These are phyloP conservation scores for Rousettus madagascariensis DNA, from an alignment of 2,797 vertebrate genomes.

Conservation along the genomic window DNA sequence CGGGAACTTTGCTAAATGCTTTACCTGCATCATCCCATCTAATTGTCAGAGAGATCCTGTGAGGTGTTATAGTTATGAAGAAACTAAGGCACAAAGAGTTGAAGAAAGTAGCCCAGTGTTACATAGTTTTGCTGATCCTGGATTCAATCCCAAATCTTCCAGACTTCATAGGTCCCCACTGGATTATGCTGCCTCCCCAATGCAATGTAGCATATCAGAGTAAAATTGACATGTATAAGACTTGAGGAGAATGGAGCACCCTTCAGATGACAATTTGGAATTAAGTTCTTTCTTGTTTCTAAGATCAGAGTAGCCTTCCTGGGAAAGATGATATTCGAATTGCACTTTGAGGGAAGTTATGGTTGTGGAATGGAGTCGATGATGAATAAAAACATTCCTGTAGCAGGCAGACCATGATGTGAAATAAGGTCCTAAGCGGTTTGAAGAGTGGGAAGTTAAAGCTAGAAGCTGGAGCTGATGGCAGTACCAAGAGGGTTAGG, in stretches of 20 bases:
- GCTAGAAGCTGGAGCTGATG: not conserved
- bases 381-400: not conserved
- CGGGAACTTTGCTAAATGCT: not conserved
- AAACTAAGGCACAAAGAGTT: not conserved
- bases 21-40: not conserved
- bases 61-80: not conserved
- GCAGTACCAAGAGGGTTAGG: not conserved
- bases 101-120: not conserved
- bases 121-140: not conserved
- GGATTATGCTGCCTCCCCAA: not conserved
- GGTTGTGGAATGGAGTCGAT: not conserved
- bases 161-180: not conserved
- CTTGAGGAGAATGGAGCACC: not conserved
- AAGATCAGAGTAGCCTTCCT: not conserved
- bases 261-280: not conserved
- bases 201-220: not conserved
- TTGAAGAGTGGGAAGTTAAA: not conserved
- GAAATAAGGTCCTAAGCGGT: not conserved
- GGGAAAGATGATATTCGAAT: not conserved
- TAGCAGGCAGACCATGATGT: rapidly evolving
- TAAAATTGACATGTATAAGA: not conserved
- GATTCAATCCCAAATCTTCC: not conserved
- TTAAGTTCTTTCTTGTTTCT: not conserved
- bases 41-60: not conserved
- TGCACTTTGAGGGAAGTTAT: not conserved